Evolutionary conservation across 2,888 invertebrate genomes (phyloP).

Genomic region (Sminthurinus aureus): DNA sequence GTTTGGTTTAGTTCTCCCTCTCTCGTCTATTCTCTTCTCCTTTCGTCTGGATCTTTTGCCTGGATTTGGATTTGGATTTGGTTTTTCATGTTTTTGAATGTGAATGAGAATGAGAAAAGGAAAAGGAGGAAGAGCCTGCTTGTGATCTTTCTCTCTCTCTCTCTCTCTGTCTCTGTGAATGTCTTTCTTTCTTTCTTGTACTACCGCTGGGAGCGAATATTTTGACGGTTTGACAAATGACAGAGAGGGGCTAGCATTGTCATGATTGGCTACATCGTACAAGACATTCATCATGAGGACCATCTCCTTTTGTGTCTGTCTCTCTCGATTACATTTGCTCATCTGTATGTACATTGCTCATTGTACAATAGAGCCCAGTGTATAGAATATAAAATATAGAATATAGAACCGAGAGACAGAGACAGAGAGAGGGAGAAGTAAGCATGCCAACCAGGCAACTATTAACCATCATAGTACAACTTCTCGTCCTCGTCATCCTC

Average conservation of each 20-base stretch:
- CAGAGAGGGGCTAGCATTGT: slow-evolving; percentile 56
- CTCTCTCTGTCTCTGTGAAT: neutral
- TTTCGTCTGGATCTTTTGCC: slow-evolving; percentile 1
- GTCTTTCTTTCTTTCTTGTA: slow-evolving; percentile 26
- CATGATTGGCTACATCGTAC: slow-evolving; percentile 59
- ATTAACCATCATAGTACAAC: no score
- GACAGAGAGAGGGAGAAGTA: neutral
- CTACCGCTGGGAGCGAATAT: slow-evolving; percentile 45
- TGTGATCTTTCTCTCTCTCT: neutral
- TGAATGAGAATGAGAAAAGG: slow-evolving; percentile 43
- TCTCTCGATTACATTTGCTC: no score
- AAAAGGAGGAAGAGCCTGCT: slow-evolving; percentile 30
- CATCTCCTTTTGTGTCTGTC: slow-evolving; percentile 43
- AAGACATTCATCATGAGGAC: slow-evolving; percentile 57
- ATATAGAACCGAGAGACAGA: neutral
- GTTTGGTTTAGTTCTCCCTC: neutral
- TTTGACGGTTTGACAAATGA: slow-evolving; percentile 59
- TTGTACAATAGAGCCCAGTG: no score
- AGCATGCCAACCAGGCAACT: no score
- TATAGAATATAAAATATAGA: no score
- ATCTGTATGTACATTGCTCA: no score
- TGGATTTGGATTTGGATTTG: no score
- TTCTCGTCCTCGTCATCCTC: no score
- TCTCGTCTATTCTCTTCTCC: neutral
- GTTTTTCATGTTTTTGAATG: slow-evolving; percentile 35